These are phyloP conservation scores for Oncorhynchus keta DNA, from an alignment of 2,113 vertebrate species.

Conservation along the genomic window DNA sequence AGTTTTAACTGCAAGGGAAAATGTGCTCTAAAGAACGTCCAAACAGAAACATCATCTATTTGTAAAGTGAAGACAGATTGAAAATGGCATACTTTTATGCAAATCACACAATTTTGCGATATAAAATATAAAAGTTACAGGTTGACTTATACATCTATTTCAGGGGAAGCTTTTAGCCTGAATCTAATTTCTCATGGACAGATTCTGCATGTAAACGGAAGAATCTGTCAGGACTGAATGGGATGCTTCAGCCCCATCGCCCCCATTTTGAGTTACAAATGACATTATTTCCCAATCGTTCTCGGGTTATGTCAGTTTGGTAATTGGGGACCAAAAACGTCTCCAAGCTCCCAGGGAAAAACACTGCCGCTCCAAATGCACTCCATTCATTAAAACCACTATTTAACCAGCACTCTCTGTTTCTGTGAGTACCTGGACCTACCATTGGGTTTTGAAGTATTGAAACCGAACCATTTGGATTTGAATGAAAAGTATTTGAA, in stretches of 20 bases:
- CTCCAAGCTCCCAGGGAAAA: no score
- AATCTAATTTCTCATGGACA: conserved; percentile 33
- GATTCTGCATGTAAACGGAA: no score
- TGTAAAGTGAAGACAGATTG: not conserved
- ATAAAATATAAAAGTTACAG: conserved; percentile 40
- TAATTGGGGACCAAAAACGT: conserved; percentile 45
- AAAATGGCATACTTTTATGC: conserved; percentile 23
- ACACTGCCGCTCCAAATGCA: no score
- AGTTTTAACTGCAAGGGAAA: conserved; percentile 16
- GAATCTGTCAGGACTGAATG: no score
- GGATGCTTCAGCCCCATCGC: conserved; percentile 41
- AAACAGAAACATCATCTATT: not conserved
- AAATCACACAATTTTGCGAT: conserved; percentile 59
- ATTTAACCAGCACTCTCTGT: no score
- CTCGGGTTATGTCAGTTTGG: conserved; percentile 66
- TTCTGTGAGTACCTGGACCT: no score
- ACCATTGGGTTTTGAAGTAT: no score
- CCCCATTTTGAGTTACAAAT: conserved; percentile 74
- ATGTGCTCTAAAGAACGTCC: not conserved
- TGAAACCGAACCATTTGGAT: no score
- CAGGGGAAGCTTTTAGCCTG: conserved; percentile 43
- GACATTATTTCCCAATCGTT: conserved; percentile 60
- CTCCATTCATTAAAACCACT: no score
- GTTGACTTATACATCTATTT: conserved; percentile 46
- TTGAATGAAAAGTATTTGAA: no score